phyloP scores from a whole-genome alignment of 1,140 invertebrate species.

The Chrysoperla carnea region DNA sequence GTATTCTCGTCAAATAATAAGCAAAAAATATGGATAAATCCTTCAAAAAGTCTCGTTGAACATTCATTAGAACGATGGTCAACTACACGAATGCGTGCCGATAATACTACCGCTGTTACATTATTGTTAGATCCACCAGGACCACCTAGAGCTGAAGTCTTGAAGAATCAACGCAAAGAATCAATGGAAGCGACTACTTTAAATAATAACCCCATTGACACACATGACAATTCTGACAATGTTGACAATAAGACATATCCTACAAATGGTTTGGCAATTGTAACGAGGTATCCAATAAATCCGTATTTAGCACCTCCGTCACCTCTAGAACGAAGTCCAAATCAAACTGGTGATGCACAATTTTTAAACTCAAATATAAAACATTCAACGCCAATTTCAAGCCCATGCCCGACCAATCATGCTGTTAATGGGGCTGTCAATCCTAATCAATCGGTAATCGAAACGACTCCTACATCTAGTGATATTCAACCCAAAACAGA shows the following conservation, averaged over 20 bases:
- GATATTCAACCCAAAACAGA: too few species aligned
- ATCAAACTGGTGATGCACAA: too few species aligned
- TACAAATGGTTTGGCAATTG: neutral
- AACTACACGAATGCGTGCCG: conserved; percentile 65
- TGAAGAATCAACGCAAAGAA: conserved; percentile 22
- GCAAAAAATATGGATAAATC: conserved; percentile 54
- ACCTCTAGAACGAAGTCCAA: too few species aligned
- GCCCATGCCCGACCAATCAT: too few species aligned
- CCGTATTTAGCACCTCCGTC: neutral
- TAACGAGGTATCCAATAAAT: neutral
- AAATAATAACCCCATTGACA: neutral
- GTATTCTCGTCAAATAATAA: conserved; percentile 6
- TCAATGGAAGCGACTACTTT: conserved; percentile 1
- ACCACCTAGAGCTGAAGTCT: conserved; percentile 49
- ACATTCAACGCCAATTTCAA: too few species aligned
- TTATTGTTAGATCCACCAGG: conserved; percentile 83
- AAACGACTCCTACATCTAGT: too few species aligned
- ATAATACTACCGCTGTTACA: conserved; percentile 90
- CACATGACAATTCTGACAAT: neutral
- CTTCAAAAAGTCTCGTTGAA: conserved; percentile 79
- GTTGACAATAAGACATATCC: neutral
- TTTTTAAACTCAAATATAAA: too few species aligned
- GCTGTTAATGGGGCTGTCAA: too few species aligned
- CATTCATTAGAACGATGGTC: conserved; percentile 64
- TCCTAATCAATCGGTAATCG: too few species aligned